Evolutionary conservation across 2,888 invertebrate genomes (phyloP), one percentile per base, ranked within the genome.

Genomic region (Lochmaea capreae): DNA sequence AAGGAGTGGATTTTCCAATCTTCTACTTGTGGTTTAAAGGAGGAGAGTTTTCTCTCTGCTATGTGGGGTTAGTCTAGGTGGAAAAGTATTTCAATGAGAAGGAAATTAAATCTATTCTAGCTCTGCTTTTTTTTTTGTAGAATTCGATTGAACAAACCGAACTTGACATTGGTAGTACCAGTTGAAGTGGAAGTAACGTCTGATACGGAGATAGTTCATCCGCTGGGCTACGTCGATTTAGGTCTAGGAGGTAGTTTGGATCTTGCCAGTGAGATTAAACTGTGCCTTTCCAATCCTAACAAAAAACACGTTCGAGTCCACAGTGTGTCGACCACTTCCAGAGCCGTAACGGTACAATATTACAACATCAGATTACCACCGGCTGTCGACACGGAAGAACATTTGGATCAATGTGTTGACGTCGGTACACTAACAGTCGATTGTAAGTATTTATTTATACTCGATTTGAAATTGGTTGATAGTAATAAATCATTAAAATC

Each of bases 181-280:
- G 90, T 96, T 63, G 96, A 96, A 88, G 92, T 96, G 70, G 94
- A 95, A 89, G 94, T 96, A 71, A 87, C 87, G 76, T 87, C 91
- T 33, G 88, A 89, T 71, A 90, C 93, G 77, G 94, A 95, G 66
- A 89, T 96, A 73, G 95, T 94, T 87, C 91, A 94, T 80, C 92
- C 94, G n/a, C 92, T 92, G 83, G 91, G 91, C 71, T 87, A 93
- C 73, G 88, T 97, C 46, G 95, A 97, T 88, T 96, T 97, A 87
- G 96, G 96, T 46, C 90, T 95, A 75, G 89, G 95, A 66, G 92
- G 94, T 66, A 92, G 92, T 42, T 87, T 91, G 71, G 93, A 94
- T 84, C 88, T 90, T 66, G 91, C 93, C 10, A 90, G 88, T 79
- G 87, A 86, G 79, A 83, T 88, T 69, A 91, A 91, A 79, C 88